A percentile compares a stretch with the other conserved stretches of the same genome.
phyloP scores from a whole-genome alignment of 2,888 invertebrate species.

The Phortica magna region DNA sequence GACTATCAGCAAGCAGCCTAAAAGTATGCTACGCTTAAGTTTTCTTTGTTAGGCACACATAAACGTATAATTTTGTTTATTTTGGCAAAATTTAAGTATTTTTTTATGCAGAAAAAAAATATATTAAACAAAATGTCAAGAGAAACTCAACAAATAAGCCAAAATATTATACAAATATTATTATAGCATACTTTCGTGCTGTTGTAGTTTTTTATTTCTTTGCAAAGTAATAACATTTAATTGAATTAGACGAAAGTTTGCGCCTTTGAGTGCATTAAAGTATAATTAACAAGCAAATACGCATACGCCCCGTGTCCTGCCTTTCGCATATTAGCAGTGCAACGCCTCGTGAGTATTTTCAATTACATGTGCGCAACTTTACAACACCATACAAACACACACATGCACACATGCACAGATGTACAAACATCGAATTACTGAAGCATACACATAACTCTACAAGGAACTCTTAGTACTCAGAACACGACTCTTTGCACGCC shows the following conservation, averaged over 20 bases:
- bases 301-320: slow-evolving; percentile 39
- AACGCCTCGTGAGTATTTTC: slow-evolving; percentile 44
- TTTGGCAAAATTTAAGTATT: not conserved
- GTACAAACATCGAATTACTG: slow-evolving; percentile 9
- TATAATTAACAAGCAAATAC: slow-evolving; percentile 70
- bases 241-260: slow-evolving; percentile 72
- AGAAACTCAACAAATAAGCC: too few species aligned
- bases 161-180: too few species aligned
- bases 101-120: not conserved
- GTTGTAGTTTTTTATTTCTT: not conserved
- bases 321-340: slow-evolving; percentile 61
- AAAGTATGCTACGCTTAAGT: too few species aligned
- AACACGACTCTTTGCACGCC: not conserved
- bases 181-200: too few species aligned
- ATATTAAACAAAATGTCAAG: not conserved
- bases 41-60: too few species aligned
- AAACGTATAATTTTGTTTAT: not conserved
- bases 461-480: not conserved
- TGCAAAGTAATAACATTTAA: slow-evolving; percentile 7
- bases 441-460: slow-evolving; percentile 33
- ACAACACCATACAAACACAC: slow-evolving; percentile 30
- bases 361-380: slow-evolving; percentile 6
- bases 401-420: slow-evolving; percentile 21
- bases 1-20: too few species aligned
- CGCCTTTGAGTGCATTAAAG: slow-evolving; percentile 57